Base-by-base conservation (phyloP, 2,888 invertebrate genomes). In the Eutolmus rufibarbis region DNA sequence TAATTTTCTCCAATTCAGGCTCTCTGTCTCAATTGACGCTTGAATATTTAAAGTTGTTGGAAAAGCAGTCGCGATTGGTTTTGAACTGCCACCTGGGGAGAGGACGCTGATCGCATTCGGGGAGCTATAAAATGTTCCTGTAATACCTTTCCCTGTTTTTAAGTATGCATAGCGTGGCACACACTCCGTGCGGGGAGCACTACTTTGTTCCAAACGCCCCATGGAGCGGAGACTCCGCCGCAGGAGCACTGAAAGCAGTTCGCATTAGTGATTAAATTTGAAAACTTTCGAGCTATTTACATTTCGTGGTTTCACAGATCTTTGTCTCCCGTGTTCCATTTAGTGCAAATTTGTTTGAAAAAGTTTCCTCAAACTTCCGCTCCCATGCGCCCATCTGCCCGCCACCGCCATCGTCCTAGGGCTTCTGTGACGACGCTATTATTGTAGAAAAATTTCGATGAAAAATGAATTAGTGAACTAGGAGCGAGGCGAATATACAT, bases 251-350 rank as follows among this genome's bases (percentile, higher is more conserved):
- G 57, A 57, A 82, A 82, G 82, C 82, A 82, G 56, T 46, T 57
- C 82, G 82, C 82, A 66, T 82, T 82, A 57, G 82, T 82, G 82
- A 82, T 82, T 82, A 82, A 82, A 82, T 82, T 82, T 82, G 57
- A 82, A 82, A 82, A 82, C 82, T 82, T 82, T 82, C 31, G 23
- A 82, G 82, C 57, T 82, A 82, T 82, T 82, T 82, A 82, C 82
- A 82, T 82, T 82, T 57, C 82, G 57, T 82, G 57, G 82, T 51
- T 82, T 82, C 57, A 66, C 82, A 82, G 82, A 82, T 82, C 82
- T 82, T 82, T 82, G 82, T 82, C 82, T 82, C 82, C 37, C 82
- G 57, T 82, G 57, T 82, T 82, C 82, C 57, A 82, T 82, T 82
- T 82, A 82, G 82, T 57, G 37, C 34, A 82, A 82, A 82, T 82